Evolutionary conservation across 2,888 invertebrate genomes (phyloP), one percentile per base, ranked within the genome.

Genomic region (Campoplex nolae): DNA sequence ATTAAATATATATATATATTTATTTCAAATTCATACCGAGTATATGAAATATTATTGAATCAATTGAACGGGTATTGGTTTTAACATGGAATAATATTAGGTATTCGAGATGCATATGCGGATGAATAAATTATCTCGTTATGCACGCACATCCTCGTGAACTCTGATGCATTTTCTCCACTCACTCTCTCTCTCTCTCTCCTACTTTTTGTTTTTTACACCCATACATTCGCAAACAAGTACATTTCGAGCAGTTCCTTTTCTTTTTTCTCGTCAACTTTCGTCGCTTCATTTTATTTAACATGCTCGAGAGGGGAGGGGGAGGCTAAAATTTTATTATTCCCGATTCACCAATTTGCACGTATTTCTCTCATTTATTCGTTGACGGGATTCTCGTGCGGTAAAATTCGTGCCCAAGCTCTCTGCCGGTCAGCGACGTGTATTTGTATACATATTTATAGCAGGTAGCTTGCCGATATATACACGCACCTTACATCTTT

Each of bases 91-190:
- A 88, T 83, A 90, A 88, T 83, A 90, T 90, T 88, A 84, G 71
- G 89, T 89, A 90, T 90, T 90, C 90, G 78, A 86, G 79, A 82
- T 83, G 89, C 88, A 88, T 89, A 88, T 56, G 62, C 89, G 83
- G 32, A 62, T 88, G 73, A 81, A 86, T 84, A 88, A 88, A 90
- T 90, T 88, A 88, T 89, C 87, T 89, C 88, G 88, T 89, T 86
- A 89, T 88, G 83, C 83, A 86, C 79, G 79, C 88, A 77, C 86
- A 83, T 51, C 35, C 86, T 76, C 84, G 87, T 85, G 86, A 35
- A n/a, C 56, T 28, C n/a, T 23, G 65, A 65, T 77, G 77, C 65
- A 51, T 42, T 67, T 62, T 32, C 51, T 28, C 62, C 62, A n/a
- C 8, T 75, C 23, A 23, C n/a, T 23, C 58, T 45, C 0, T 45